Evolutionary conservation across 1,140 invertebrate species (phyloP).

Genomic region (Saccostrea cuccullata): DNA sequence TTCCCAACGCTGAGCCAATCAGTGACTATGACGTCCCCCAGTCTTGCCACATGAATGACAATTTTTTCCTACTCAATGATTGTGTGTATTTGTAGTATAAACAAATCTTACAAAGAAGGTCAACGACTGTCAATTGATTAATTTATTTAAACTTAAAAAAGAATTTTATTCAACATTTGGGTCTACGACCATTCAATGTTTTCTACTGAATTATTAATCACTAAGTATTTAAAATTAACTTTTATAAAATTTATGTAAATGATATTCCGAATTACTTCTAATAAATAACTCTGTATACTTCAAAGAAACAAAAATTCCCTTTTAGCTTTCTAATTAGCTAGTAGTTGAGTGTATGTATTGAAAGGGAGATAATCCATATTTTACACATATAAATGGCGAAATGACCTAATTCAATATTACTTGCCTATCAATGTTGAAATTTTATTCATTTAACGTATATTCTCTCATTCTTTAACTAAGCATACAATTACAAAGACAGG

Average conservation of each 20-base stretch:
- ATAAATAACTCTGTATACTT: constrained; percentile 45
- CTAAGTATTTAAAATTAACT: background rate
- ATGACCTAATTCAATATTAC: background rate
- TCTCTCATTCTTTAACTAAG: background rate
- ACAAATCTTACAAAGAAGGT: constrained; percentile 28
- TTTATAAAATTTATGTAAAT: constrained; percentile 6
- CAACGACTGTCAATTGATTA: constrained; percentile 28
- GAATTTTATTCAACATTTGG: background rate
- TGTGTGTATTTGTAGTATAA: constrained; percentile 23
- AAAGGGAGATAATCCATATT: constrained; percentile 39
- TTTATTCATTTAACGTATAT: background rate
- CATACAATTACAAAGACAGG: no score
- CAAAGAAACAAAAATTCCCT: constrained; percentile 20
- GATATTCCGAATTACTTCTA: background rate
- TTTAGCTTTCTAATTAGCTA: constrained; percentile 1
- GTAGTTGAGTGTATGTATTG: background rate
- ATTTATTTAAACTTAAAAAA: background rate
- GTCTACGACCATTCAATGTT: background rate
- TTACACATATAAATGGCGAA: background rate
- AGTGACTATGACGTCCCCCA: background rate
- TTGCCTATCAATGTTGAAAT: background rate
- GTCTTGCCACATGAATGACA: constrained; percentile 28
- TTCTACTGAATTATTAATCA: background rate
- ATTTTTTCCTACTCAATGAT: constrained; percentile 23
- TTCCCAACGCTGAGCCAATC: background rate